Base-by-base conservation (phyloP, 1,140 invertebrate genomes). In the Solen grandis region DNA sequence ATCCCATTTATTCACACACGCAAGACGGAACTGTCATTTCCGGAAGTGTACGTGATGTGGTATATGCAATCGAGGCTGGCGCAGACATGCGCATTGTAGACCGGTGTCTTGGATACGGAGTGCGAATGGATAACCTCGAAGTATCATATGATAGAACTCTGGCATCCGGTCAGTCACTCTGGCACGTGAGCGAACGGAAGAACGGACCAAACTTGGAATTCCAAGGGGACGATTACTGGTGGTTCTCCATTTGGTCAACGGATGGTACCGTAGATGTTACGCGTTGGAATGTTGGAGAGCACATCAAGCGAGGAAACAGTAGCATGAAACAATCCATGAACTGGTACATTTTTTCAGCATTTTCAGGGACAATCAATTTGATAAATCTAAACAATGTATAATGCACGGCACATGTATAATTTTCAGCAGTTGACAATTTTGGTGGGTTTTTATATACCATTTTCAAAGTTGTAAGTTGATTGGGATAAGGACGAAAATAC, bases 181-280 rank as follows among this genome's bases (percentile, higher is more conserved):
- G 77, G 77, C 77, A 80, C 38, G 77, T 80, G 3, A 80, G 77
- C 41, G 59, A 80, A 29, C 33, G 69, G 36, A 33, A 27, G 41
- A 72, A 72, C 36, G 68, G 60, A 5, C 68, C 38, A 0, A 72
- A 80, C 52, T 46, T 80, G 31, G 68, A 73, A 33, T 80, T 72
- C 25, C 77, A 80, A 31, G 59, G 68, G 14, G 68, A 80, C 25
- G 68, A 72, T 54, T 80, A 80, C 35, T 80, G 66, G 66, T 80
- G 77, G 77, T 70, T 80, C 31, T 72, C 77, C n/a, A 50, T 80
- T 25, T 80, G 77, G 77, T 80, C 68, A 41, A 80, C 77, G 22
- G 59, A 65, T 52, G 77, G 77, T 52, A 54, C 68, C 35, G 77
- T 80, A 13, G 68, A 80, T 29, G 33, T 80, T 25, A 63, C 77